Conservation (phyloP, 2,797 vertebrate genomes). For the Acanthurus tractus region DNA sequence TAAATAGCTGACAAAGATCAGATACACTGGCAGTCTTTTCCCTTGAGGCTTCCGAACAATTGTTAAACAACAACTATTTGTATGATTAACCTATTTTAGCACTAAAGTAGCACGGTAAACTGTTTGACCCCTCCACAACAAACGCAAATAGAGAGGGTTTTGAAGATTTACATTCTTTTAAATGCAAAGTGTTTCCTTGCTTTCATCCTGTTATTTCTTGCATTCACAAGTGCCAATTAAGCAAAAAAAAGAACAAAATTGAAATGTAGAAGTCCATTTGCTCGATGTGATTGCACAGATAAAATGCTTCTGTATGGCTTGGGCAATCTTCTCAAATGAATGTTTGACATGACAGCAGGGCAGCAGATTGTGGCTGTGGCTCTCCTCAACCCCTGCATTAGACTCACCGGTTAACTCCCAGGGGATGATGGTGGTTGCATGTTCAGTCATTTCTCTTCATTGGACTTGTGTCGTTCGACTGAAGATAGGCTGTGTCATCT, state of each 20-base stretch:
- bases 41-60: slow-evolving; percentile 16
- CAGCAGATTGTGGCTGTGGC: slow-evolving; percentile 4
- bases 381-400: slow-evolving; percentile 8
- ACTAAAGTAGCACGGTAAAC: slow-evolving; percentile 31
- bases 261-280: slow-evolving; percentile 25
- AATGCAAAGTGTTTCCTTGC: slow-evolving; percentile 3
- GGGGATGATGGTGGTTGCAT: not conserved
- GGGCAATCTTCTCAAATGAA: slow-evolving; percentile 24
- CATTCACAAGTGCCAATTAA: slow-evolving; percentile 24
- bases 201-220: slow-evolving; percentile 17
- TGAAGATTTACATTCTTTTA: slow-evolving; percentile 19
- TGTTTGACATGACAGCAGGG: slow-evolving; percentile 19
- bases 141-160: slow-evolving; percentile 13
- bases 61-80: slow-evolving; percentile 21
- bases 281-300: slow-evolving; percentile 35
- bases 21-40: not conserved
- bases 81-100: slow-evolving; percentile 41
- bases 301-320: slow-evolving; percentile 21
- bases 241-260: not conserved
- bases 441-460: not conserved
- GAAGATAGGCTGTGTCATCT: not conserved
- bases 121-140: slow-evolving; percentile 27
- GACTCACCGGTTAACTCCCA: not conserved
- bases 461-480: not conserved
- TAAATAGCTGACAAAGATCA: slow-evolving; percentile 39